Base-by-base conservation (phyloP, 2,113 vertebrate species). In the Paradoxurus hermaphroditus region DNA sequence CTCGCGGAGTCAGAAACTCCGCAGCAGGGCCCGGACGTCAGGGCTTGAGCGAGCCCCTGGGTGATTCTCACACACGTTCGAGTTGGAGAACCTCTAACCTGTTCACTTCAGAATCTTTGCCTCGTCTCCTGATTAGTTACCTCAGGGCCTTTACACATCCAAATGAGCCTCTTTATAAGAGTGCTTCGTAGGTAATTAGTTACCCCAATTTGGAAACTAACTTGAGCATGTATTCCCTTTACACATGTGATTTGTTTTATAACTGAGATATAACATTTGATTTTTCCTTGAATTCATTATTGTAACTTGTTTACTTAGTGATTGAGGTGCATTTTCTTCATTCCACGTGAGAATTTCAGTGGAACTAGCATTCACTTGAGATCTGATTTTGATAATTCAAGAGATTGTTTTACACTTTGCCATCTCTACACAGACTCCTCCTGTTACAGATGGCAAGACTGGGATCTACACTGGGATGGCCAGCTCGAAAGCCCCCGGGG, bases 11-110 rank as follows among this genome's bases (percentile, higher is more conserved):
- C 16, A 78, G 62, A 63, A 75, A 16, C 23, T 59, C 23, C 14
- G 19, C 21, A 2, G n/a, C 9, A 5, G 53, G 39, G 11, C 21
- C 86, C 5, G 0, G 29, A 29, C 1, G 18, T 16, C 72, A 19
- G 23, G 44, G 18, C 68, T 67, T 59, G 27, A 36, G 46, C 56
- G 82, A 75, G 36, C 7, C 19, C 19, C 15, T 13, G 7, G 39
- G 46, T 19, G 67, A 56, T 56, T 36, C n/a, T 12, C 15, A 36
- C 25, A 4, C 8, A 68, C 0, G 1, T 6, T 68, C 34, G 56
- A 18, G 14, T 59, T 68, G 68, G 62, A n/a, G n/a, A 78, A 62
- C 34, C 49, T 78, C 77, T 31, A 34, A 78, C 23, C 15, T 44
- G 79, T 70, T 41, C 63, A 41, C 39, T 41, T 78, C 25, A 13